Percentiles rank a stretch among this genome's conserved stretches.
phyloP scores from a whole-genome alignment of 2,113 vertebrate genomes.

The Steatornis caripensis region DNA sequence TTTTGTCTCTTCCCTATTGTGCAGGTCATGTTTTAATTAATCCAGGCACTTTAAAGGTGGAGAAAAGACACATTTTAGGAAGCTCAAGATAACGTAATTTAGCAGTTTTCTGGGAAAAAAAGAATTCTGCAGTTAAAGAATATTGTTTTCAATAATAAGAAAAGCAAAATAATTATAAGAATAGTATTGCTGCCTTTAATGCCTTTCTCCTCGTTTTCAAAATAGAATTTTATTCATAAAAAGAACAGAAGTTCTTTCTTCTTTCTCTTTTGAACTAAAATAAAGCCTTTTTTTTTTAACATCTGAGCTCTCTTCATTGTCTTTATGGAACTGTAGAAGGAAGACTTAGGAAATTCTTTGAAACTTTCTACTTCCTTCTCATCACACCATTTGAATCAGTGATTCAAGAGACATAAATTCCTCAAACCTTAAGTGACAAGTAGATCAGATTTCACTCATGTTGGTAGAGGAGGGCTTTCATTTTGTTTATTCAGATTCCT shows the following conservation, averaged over 20 bases:
- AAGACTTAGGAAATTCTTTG: slow-evolving; percentile 24
- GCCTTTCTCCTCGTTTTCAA: slow-evolving; percentile 49
- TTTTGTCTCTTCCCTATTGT: neutral
- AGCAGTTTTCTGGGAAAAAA: slow-evolving; percentile 46
- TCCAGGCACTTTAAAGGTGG: slow-evolving; percentile 50
- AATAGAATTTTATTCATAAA: slow-evolving; percentile 46
- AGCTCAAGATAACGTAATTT: slow-evolving; percentile 56
- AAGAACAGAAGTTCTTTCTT: slow-evolving; percentile 54
- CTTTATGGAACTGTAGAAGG: slow-evolving; percentile 44
- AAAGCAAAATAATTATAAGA: slow-evolving; percentile 61
- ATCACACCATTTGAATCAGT: slow-evolving; percentile 19
- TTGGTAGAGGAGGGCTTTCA: slow-evolving; percentile 24
- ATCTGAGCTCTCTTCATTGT: neutral
- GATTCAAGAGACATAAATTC: slow-evolving; percentile 32
- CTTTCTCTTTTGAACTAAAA: neutral
- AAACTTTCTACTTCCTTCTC: slow-evolving; percentile 16
- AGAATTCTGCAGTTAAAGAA: slow-evolving; percentile 41
- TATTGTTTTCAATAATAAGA: slow-evolving; percentile 64
- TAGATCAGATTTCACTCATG: slow-evolving; percentile 26
- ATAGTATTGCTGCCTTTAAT: slow-evolving; percentile 46
- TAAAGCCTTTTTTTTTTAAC: neutral
- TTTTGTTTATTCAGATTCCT: slow-evolving; percentile 22
- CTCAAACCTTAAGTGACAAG: neutral
- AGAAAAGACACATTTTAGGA: slow-evolving; percentile 59
- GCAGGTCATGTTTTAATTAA: slow-evolving; percentile 57